phyloP scores from a whole-genome alignment of 1,140 invertebrate genomes.

The Tachypleus tridentatus region DNA sequence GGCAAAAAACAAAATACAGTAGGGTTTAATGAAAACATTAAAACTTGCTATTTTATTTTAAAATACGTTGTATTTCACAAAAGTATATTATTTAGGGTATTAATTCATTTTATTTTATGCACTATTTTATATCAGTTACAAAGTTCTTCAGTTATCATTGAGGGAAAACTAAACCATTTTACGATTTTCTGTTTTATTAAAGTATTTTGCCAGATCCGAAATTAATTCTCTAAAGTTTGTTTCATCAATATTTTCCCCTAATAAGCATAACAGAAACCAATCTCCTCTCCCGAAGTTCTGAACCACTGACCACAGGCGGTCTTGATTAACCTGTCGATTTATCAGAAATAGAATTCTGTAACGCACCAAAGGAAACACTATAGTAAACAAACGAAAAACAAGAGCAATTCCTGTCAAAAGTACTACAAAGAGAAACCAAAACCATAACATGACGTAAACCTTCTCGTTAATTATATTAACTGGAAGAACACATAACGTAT shows the following conservation, averaged over 20 bases:
- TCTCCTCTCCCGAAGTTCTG: conserved; percentile 63
- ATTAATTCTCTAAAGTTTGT: too few species aligned
- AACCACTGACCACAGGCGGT: conserved; percentile 11
- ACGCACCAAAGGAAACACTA: conserved; percentile 7
- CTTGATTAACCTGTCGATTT: conserved; percentile 7
- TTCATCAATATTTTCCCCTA: conserved; percentile 76
- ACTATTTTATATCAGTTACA: too few species aligned
- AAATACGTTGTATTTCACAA: too few species aligned
- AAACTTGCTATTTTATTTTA: too few species aligned
- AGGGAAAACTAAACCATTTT: too few species aligned
- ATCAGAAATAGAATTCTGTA: conserved; percentile 7
- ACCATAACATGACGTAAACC: conserved; percentile 89
- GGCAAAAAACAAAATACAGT: too few species aligned
- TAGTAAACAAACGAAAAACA: conserved; percentile 15
- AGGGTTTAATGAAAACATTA: too few species aligned
- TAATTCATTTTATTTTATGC: too few species aligned
- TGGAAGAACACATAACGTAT: conserved; percentile 23
- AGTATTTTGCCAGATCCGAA: too few species aligned
- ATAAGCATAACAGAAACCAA: conserved; percentile 87
- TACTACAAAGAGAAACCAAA: conserved; percentile 64
- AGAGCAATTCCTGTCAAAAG: conserved; percentile 35
- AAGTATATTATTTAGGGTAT: too few species aligned
- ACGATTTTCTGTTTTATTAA: too few species aligned
- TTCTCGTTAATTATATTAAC: conserved; percentile 69
- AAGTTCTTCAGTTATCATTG: too few species aligned